Base-by-base conservation (phyloP, 2,888 invertebrate species). In the Clitarchus hookeri region DNA sequence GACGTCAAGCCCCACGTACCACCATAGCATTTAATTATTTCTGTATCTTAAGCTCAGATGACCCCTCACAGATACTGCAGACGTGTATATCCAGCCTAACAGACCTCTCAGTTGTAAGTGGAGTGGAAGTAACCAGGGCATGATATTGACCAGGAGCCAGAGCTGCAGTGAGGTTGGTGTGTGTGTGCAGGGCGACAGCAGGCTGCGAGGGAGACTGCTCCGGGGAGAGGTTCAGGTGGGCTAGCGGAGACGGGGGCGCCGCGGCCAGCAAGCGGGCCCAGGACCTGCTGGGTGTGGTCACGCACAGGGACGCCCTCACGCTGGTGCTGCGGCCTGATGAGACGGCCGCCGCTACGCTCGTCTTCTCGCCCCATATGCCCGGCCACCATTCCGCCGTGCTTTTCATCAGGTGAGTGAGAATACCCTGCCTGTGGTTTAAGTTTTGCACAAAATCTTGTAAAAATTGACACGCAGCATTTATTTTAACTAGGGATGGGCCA, bases 311-410 rank as follows among this genome's bases (percentile, higher is more conserved):
- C 87, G 93, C 93, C 4, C 89, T 94, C 25, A 92, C 94, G 13
- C 90, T 94, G 87, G 90, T 95, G 88, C 91, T 96, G 89, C 92
- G 92, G 88, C 95, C 96, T 26, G 93, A 92, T 85, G 93, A 93
- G 25, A 92, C 92, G 89, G 89, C 92, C 48, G 93, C 92, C 86
- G 89, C 94, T 9, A 90, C 90, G 85, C 89, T 94, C 9, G 92
- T 91, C 44, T 94, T 94, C 90, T 89, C 91, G 88, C 93, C 94
- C 36, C 89, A 90, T 65, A 90, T 90, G 86, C 89, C 93, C 8
- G 90, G 90, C 53, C 89, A 92, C 27, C 92, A 93, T 89, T 91
- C 93, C 80, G 92, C 93, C 0, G 91, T 93, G 87, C 90, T 94
- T 19, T 93, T 93, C 88, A 91, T 95, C 90, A 84, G 98, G 89